A percentile compares a stretch with the other conserved stretches of the same genome.
Evolutionary conservation across 2,888 invertebrate genomes (phyloP).

Genomic region (Ceramica pisi): DNA sequence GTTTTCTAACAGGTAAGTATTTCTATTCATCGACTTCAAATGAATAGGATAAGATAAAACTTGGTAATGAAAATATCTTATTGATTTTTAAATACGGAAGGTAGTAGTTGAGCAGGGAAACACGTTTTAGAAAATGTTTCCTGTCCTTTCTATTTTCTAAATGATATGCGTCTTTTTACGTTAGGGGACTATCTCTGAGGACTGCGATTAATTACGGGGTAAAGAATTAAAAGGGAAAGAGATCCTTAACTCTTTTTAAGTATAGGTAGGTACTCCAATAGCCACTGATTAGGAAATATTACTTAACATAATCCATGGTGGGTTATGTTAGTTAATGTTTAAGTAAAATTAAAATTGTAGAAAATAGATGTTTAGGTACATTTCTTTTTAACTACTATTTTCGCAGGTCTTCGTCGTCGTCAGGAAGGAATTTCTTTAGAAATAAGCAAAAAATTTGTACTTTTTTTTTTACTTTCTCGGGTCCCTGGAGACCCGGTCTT

Average conservation of each 20-base stretch:
- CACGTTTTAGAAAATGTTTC: neutral
- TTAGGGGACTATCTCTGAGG: conserved; percentile 15
- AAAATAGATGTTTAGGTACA: no score
- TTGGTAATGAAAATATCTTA: conserved; percentile 8
- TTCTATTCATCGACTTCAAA: conserved; percentile 53
- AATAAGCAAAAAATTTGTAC: no score
- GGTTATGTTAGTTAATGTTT: no score
- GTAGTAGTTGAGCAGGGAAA: neutral
- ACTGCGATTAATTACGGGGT: conserved; percentile 28
- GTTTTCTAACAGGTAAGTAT: conserved; percentile 45
- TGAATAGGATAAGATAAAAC: conserved; percentile 27
- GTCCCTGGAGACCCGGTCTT: no score
- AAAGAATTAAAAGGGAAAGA: conserved; percentile 38
- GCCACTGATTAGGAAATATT: conserved; percentile 3
- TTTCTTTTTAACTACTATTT: no score
- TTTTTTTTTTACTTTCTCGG: no score
- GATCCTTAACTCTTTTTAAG: neutral
- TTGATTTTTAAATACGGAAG: conserved; percentile 16
- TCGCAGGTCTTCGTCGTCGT: no score
- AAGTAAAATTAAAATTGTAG: no score
- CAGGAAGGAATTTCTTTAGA: no score
- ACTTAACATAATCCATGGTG: neutral
- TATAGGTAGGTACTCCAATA: conserved; percentile 3
- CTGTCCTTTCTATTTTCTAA: conserved; percentile 7
- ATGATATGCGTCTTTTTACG: conserved; percentile 3